phyloP scores from a whole-genome alignment of 2,113 vertebrate species.

The Phyllostomus discolor region DNA sequence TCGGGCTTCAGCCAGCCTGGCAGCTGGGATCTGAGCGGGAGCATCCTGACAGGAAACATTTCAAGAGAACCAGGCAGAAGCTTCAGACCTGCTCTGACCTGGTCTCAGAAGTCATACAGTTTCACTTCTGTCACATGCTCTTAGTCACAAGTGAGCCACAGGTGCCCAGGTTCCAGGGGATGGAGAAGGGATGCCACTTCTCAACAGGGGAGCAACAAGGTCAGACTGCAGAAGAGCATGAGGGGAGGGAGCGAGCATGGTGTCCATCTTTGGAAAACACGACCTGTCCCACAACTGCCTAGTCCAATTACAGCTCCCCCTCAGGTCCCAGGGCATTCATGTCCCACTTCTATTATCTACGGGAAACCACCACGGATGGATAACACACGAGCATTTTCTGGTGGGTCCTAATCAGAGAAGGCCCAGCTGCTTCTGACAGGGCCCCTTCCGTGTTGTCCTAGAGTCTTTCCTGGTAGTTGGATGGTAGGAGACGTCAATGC shows the following conservation, averaged over 20 bases:
- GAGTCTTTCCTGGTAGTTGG: not conserved
- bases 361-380: not conserved
- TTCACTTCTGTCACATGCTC: not conserved
- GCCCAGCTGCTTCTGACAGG: not conserved
- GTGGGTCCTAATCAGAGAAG: not conserved
- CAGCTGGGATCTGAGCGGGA: not conserved
- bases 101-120: rapidly evolving
- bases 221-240: rapidly evolving
- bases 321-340: not conserved
- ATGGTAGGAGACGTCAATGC: not conserved
- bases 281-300: not conserved
- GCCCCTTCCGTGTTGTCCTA: rapidly evolving
- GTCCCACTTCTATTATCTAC: not conserved
- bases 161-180: not conserved
- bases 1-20: not conserved
- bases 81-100: not conserved
- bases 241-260: rapidly evolving
- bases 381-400: not conserved
- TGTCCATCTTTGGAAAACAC: not conserved
- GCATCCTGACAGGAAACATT: too few species aligned
- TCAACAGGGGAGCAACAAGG: not conserved
- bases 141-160: not conserved
- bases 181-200: not conserved
- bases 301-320: not conserved
- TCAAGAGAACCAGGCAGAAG: not conserved